Evolutionary conservation across 2,113 vertebrate species (phyloP).

Genomic region (Daphoenositta chrysoptera): DNA sequence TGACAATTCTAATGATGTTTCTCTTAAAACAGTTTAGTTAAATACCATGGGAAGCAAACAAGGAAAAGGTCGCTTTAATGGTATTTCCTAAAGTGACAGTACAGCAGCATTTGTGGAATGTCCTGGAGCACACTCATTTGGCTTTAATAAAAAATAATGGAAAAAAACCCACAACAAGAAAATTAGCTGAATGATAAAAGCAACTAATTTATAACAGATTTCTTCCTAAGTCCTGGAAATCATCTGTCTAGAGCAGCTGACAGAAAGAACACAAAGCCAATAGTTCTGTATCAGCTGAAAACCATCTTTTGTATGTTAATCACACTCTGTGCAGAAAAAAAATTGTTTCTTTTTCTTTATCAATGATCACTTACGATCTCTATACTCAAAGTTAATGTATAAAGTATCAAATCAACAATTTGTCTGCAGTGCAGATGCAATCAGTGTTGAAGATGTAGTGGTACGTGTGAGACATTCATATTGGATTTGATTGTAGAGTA

Average conservation of each 20-base stretch:
- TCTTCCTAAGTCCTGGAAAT: background rate
- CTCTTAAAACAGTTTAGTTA: slow-evolving; percentile 10
- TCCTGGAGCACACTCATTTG: slow-evolving; percentile 41
- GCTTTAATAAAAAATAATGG: slow-evolving; percentile 26
- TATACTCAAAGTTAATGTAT: background rate
- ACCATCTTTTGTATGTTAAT: background rate
- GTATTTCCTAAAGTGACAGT: slow-evolving; percentile 24
- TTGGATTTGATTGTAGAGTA: background rate
- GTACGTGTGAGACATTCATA: background rate
- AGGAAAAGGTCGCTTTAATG: background rate
- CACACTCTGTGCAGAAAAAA: background rate
- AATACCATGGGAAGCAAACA: slow-evolving; percentile 25
- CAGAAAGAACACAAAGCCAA: background rate
- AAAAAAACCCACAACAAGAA: background rate
- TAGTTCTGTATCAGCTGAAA: background rate
- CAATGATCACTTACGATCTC: background rate
- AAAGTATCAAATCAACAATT: background rate
- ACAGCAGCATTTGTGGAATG: slow-evolving; percentile 39
- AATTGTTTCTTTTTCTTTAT: background rate
- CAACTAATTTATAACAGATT: slow-evolving; percentile 29
- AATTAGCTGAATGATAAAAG: slow-evolving; percentile 29
- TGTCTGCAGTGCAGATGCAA: background rate
- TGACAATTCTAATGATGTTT: slow-evolving; percentile 18
- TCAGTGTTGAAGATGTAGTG: background rate
- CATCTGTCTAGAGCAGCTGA: background rate